Base-by-base conservation (phyloP, 2,113 vertebrate genomes). In the Clarias magur region DNA sequence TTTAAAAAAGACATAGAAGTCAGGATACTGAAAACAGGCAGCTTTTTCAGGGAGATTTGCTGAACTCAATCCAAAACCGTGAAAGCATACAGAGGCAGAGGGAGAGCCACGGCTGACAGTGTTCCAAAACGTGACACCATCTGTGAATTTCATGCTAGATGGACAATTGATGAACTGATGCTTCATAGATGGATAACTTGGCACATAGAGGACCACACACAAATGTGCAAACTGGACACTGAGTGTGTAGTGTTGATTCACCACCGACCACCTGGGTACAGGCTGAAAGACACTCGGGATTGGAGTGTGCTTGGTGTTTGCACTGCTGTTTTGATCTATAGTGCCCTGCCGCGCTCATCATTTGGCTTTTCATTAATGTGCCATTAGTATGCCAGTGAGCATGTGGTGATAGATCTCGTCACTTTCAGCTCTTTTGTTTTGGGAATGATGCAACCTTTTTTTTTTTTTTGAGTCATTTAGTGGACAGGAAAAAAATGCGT, bases 341-440 rank as follows among this genome's bases (percentile, higher is more conserved):
- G 72, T 15, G 59, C 21, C 76, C 87, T 86, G 81, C 79, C 23
- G 30, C 2, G 79, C 81, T 83, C 63, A 88, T 56, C 70, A 27
- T 83, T 83, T 85, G 83, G 60, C 68, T 80, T 70, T 80, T 56
- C 70, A 56, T 67, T 86, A 72, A 86, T 38, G 63, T 60, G 67
- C n/a, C 84, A 88, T 91, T 88, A 87, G 87, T 88, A 90, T 91
- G 83, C 87, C 59, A 62, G 89, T 72, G 72, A 88, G 76, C 59
- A 70, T 84, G 54, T 54, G 30, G 84, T 27, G 53, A n/a, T 21
- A 8, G 27, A 80, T 59, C 76, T 60, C 62, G 70, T 76, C 70
- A 85, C 82, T 57, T 83, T 83, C 62, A 85, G 63, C 80, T 68
- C 70, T 53, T 85, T 78, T 82, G 78, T 34, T 88, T 82, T 88